phyloP scores from a whole-genome alignment of 1,140 invertebrate species.

The Drosophila kikkawai region DNA sequence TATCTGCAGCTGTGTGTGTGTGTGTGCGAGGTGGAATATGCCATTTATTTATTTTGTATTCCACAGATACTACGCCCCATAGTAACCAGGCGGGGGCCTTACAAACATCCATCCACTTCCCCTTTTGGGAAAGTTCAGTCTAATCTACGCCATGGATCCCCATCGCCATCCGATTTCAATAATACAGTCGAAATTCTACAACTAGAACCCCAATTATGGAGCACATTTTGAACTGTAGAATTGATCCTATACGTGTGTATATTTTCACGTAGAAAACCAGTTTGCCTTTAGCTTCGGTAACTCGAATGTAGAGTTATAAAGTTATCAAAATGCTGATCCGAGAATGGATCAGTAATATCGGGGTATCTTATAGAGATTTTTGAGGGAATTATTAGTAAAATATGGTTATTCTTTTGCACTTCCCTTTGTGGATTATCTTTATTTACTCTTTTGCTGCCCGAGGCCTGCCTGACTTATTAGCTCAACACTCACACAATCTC shows the following conservation, averaged over 20 bases:
- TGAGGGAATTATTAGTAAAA: no score
- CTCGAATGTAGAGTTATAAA: background rate
- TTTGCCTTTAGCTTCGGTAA: background rate
- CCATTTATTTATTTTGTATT: constrained; percentile 52
- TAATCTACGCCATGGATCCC: constrained; percentile 52
- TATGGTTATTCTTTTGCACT: background rate
- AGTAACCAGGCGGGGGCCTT: constrained; percentile 36
- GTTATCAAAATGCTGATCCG: background rate
- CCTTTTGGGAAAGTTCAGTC: constrained; percentile 65
- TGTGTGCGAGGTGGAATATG: constrained; percentile 43
- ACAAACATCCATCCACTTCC: constrained; percentile 39
- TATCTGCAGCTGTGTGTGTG: constrained; percentile 32
- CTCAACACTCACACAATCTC: constrained; percentile 41
- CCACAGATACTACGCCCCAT: constrained; percentile 50
- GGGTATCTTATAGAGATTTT: no score
- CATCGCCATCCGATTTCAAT: constrained; percentile 27
- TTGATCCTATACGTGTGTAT: background rate
- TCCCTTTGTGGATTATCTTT: constrained; percentile 42
- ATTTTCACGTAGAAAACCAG: constrained; percentile 3
- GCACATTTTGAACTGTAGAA: constrained; percentile 10
- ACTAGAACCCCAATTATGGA: constrained; percentile 6
- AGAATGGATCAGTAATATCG: background rate
- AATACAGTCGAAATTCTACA: constrained; percentile 20
- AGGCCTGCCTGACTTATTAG: constrained; percentile 71
- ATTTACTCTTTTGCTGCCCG: constrained; percentile 33